Base-by-base conservation (phyloP, 2,888 invertebrate genomes). In the Cantharis lateralis region DNA sequence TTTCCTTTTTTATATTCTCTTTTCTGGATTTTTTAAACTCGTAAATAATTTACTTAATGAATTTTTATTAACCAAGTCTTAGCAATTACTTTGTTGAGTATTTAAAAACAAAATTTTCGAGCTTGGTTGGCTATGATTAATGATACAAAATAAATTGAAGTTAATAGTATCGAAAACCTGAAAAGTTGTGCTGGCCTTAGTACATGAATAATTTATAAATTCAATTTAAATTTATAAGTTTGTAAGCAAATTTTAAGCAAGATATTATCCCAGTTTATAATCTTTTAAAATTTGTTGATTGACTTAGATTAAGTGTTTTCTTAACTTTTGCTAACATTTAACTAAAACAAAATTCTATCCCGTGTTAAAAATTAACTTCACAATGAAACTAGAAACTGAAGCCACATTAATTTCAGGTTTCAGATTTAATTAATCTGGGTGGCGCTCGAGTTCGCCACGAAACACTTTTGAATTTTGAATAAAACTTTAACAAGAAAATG, bases 191-290 rank as follows among this genome's bases (percentile, higher is more conserved):
- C 64, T 66, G 24, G 64, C 64, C 64, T 66, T 24, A 24, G 64
- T 66, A 66, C 64, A 66, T 66, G 64, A 66, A 66, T 66, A 66
- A 66, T 66, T 66, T 66, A 66, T 66, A 66, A 66, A 66, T 66
- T 66, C 64, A 66, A 66, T 66, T 66, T 66, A 66, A 66, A 66
- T 66, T 66, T 66, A 66, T 66, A 66, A 66, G 64, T 66, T 66
- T 20, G 64, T 66, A 66, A 66, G 20, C 64, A 66, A 66, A 66
- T 20, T 66, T 66, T 66, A 66, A 66, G 24, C 64, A 66, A 66
- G 64, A 66, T 63, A 63, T 20, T 66, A 66, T 66, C 24, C 64
- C n/a, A 66, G 64, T 20, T 66, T 66, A 66, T 66, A 66, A 66
- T 66, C 64, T 66, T 66, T 66, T 66, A 66, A 66, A 48, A 20